Conservation (phyloP, 2,888 invertebrate species). For the Bhutanitis thaidina region DNA sequence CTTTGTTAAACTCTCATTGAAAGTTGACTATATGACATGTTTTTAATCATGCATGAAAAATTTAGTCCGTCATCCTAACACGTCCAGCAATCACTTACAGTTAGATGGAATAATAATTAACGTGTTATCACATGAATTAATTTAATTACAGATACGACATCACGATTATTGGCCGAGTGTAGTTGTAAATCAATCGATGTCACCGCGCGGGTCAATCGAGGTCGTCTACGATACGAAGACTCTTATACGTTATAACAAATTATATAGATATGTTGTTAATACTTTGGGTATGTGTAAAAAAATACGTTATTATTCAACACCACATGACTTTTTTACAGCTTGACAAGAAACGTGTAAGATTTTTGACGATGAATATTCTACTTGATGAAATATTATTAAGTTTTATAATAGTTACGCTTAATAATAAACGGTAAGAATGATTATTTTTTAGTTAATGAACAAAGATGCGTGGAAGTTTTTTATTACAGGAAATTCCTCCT, state of each 20-base stretch:
- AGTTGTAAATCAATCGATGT: slow-evolving; percentile 18
- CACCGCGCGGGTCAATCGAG: slow-evolving; percentile 20
- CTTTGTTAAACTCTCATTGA: too few relatives aligned
- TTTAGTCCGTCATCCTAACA: slow-evolving; percentile 7
- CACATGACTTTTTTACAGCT: slow-evolving; percentile 2
- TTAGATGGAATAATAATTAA: slow-evolving; percentile 18
- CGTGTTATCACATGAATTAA: slow-evolving; percentile 23
- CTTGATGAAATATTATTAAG: too few relatives aligned
- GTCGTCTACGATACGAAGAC: slow-evolving; percentile 4
- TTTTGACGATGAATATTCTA: slow-evolving; percentile 1
- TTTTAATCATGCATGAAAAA: background rate
- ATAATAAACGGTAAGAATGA: too few relatives aligned
- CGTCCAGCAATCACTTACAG: slow-evolving; percentile 5
- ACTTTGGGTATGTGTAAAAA: slow-evolving; percentile 4
- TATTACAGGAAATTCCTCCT: too few relatives aligned
- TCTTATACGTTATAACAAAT: slow-evolving; percentile 8
- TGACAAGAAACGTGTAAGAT: background rate
- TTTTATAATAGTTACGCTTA: too few relatives aligned
- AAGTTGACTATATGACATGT: too few relatives aligned
- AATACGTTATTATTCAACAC: background rate
- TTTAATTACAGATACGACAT: slow-evolving; percentile 22
- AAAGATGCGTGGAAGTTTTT: too few relatives aligned
- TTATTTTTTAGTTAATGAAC: too few relatives aligned
- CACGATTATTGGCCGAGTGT: slow-evolving; percentile 15
- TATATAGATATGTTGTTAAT: slow-evolving; percentile 1